phyloP scores from a whole-genome alignment of 2,888 invertebrate species.

The Xestia xanthographa region DNA sequence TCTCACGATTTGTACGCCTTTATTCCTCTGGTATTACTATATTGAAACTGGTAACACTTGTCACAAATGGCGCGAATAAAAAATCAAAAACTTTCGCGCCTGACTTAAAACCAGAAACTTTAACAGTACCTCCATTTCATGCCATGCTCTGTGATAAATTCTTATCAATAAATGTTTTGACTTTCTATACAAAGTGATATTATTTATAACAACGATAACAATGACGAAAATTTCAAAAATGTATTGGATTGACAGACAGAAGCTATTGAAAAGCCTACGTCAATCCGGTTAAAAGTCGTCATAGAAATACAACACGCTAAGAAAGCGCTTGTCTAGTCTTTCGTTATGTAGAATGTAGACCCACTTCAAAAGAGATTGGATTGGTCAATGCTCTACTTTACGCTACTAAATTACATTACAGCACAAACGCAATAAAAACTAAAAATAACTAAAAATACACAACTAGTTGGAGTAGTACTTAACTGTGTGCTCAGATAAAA shows the following conservation, averaged over 20 bases:
- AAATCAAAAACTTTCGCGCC: neutral
- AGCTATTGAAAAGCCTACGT: neutral
- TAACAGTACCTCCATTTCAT: neutral
- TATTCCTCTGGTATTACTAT: neutral
- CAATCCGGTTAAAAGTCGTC: neutral
- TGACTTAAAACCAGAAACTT: neutral
- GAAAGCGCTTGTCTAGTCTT: neutral
- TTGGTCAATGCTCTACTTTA: neutral
- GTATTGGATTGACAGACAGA: neutral
- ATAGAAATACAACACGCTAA: neutral
- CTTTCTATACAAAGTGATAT: neutral
- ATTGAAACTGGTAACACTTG: conserved; percentile 1
- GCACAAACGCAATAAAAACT: neutral
- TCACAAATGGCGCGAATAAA: neutral
- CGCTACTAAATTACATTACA: neutral
- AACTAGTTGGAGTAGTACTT: neutral
- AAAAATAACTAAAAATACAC: neutral
- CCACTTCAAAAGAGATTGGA: neutral
- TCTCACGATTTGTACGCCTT: neutral
- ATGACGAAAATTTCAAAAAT: neutral
- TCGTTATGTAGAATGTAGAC: neutral
- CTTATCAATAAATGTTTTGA: neutral
- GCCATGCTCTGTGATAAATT: neutral
- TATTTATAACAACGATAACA: neutral
- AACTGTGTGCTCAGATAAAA: neutral